These are phyloP conservation scores for Andinoacara biseriatus DNA, from an alignment of 2,113 vertebrate species.

Conservation along the genomic window DNA sequence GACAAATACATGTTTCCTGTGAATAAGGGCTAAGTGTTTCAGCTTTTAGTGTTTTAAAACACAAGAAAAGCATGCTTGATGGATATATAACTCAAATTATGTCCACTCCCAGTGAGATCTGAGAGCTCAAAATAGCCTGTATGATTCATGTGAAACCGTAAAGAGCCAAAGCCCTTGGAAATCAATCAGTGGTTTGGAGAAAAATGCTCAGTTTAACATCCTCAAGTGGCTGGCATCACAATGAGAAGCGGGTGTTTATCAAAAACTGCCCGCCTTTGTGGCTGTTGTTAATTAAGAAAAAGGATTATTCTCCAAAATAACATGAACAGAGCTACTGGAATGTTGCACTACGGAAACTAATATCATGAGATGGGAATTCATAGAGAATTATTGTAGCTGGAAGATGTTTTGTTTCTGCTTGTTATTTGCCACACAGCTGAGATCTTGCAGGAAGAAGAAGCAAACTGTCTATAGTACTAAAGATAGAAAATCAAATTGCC, in stretches of 20 bases:
- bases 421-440: not conserved
- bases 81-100: slow-evolving; percentile 14
- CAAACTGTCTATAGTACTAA: not conserved
- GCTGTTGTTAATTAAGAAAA: slow-evolving; percentile 55
- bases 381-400: not conserved
- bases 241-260: slow-evolving; percentile 55
- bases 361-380: slow-evolving; percentile 13
- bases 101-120: not conserved
- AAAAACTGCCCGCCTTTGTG: slow-evolving; percentile 33
- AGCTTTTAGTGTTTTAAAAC: not conserved
- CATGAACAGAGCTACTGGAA: slow-evolving; percentile 25
- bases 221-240: slow-evolving; percentile 53
- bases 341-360: not conserved
- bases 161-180: slow-evolving; percentile 53
- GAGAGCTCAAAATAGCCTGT: slow-evolving; percentile 19
- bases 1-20: not conserved
- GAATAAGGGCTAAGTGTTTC: not conserved
- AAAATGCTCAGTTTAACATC: slow-evolving; percentile 37
- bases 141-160: slow-evolving; percentile 39
- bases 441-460: not conserved
- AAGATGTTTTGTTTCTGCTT: slow-evolving; percentile 19
- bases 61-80: not conserved
- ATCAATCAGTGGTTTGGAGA: slow-evolving; percentile 53
- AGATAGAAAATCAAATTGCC: slow-evolving; percentile 19
- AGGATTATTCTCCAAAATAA: slow-evolving; percentile 57